Base-by-base conservation (phyloP, 64 coral and sea anemone species). In the Platygyra sinensis region DNA sequence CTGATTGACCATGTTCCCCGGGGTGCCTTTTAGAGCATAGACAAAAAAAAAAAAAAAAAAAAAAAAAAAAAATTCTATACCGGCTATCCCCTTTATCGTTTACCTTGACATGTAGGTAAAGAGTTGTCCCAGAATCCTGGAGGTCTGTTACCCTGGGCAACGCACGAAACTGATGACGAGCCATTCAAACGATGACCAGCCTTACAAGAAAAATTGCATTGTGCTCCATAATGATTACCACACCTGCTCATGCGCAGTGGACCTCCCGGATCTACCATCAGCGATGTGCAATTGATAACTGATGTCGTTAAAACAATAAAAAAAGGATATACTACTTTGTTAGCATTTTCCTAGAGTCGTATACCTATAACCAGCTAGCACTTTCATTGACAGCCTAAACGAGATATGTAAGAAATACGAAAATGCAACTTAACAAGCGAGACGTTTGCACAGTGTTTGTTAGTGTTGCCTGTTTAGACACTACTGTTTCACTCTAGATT, bases 131-230 rank as follows among this genome's bases (percentile, higher is more conserved):
- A 83, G 2, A 67, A 60, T n/a, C 80, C 80, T 42, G 80, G 80
- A 20, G 80, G 80, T 38, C 30, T 28, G 60, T 24, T 64, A 83
- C 25, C 33, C 6, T 31, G 60, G 54, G 80, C 27, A 18, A 67
- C 18, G 63, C 80, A 83, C 22, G 27, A 36, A 17, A 83, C 8
- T 10, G 29, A 31, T 83, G 60, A 24, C 29, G 65, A 64, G 59
- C 80, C 80, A 38, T 64, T 42, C 60, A 83, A 64, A 22, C 80
- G 60, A 62, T 83, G 54, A 33, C 80, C 80, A 83, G 13, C 22
- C 2, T 60, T 10, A 65, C 80, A 83, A 39, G 80, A 57, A 83
- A 83, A 83, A 59, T 83, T 83, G 36, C 80, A 83, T 38, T 60
- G 60, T 3, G 59, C 80, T 67, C 80, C 80, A 28, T 83, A 83